Evolutionary conservation across 2,797 vertebrate species (phyloP).

Genomic region (Emydoidea blandingii): DNA sequence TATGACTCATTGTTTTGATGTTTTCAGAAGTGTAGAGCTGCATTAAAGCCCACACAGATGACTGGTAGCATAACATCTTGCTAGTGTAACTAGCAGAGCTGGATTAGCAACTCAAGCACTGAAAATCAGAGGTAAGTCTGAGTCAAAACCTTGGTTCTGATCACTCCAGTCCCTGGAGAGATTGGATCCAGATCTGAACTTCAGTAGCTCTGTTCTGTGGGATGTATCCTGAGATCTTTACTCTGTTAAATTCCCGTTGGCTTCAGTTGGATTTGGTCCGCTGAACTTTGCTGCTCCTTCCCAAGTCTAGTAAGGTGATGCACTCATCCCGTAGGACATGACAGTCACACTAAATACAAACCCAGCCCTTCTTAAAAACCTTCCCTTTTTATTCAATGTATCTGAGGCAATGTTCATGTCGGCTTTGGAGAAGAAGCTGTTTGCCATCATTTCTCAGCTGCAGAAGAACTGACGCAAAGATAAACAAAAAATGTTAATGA

Average conservation of each 20-base stretch:
- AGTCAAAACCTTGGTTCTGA: background rate
- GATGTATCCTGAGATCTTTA: background rate
- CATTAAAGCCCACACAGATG: background rate
- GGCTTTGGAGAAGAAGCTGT: background rate
- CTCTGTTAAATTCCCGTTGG: background rate
- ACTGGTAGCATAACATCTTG: background rate
- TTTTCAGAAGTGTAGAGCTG: slow-evolving; percentile 6
- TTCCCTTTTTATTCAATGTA: background rate
- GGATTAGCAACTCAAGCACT: fast-evolving
- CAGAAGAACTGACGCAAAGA: background rate
- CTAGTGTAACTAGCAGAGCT: background rate
- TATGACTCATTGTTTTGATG: background rate
- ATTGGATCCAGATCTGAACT: background rate
- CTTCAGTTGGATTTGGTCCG: background rate
- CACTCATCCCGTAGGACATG: background rate
- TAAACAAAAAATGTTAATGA: background rate
- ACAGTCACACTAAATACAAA: background rate
- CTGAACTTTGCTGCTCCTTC: background rate
- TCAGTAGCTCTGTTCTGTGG: background rate
- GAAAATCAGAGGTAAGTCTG: background rate
- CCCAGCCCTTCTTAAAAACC: background rate
- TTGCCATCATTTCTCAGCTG: background rate
- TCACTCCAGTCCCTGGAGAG: background rate
- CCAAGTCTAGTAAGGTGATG: background rate
- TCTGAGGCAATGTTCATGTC: background rate